Percentiles rank a stretch among this genome's conserved stretches.
Conservation (phyloP, 64 coral and sea anemone genomes). For the Acropora yongei region DNA sequence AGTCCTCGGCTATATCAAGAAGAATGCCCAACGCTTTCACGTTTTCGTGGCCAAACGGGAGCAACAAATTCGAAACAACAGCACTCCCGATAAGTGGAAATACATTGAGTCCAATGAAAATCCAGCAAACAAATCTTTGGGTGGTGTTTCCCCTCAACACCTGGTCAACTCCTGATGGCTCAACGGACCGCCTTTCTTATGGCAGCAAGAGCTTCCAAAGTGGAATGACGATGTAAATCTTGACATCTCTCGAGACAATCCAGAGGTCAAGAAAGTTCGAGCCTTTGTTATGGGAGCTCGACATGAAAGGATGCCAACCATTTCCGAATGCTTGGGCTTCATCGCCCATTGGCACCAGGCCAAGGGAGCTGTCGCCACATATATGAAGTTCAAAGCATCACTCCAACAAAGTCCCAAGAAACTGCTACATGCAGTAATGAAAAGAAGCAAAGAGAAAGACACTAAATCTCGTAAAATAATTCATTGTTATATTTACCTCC, state of each 20-base stretch:
- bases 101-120: no score
- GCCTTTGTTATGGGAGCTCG: not conserved
- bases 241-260: constrained; percentile 18
- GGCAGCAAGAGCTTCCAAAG: constrained; percentile 24
- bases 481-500: no score
- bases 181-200: constrained; percentile 39
- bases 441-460: constrained; percentile 9
- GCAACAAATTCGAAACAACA: no score
- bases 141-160: constrained; percentile 1
- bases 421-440: not conserved
- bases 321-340: constrained; percentile 13
- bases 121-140: no score
- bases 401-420: constrained; percentile 5
- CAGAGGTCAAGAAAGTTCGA: constrained; percentile 37
- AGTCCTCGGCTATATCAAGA: no score
- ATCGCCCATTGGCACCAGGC: constrained; percentile 46
- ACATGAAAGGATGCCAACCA: not conserved
- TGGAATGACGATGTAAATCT: not conserved
- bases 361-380: constrained; percentile 48
- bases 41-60: no score
- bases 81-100: no score
- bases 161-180: constrained; percentile 28
- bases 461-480: not conserved
- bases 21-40: no score
- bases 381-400: not conserved